phyloP scores from a whole-genome alignment of 2,888 invertebrate species.

The Zygogramma bicolorata region DNA sequence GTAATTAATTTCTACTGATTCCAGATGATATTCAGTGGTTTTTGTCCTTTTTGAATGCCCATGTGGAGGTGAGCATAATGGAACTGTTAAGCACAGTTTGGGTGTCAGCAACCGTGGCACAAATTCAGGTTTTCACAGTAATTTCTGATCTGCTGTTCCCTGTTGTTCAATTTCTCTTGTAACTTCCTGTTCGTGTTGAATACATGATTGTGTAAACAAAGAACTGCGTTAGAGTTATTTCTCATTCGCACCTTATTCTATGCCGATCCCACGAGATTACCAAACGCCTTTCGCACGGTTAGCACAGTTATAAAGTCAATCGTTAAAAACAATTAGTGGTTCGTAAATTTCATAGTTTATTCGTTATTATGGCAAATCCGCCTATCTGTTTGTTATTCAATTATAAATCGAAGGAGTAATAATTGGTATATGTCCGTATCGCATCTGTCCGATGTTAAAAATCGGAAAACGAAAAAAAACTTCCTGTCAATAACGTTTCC shows the following conservation, averaged over 20 bases:
- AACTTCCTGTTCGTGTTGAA: background rate
- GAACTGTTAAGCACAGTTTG: too few species aligned
- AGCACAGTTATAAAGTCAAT: background rate
- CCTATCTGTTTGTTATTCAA: background rate
- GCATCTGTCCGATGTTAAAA: background rate
- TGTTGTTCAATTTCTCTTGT: too few species aligned
- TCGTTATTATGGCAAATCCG: background rate
- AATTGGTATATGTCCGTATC: background rate
- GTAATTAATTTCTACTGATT: too few species aligned
- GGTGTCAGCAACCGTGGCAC: too few species aligned
- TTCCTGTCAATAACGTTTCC: background rate
- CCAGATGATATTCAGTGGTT: too few species aligned
- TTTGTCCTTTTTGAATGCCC: too few species aligned
- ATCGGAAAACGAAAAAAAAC: background rate
- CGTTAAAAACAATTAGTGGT: background rate
- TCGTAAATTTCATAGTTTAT: slow-evolving; percentile 1
- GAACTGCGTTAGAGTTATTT: background rate
- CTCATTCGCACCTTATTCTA: background rate
- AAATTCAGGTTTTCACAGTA: too few species aligned
- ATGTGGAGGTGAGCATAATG: too few species aligned
- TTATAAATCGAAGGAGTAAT: background rate
- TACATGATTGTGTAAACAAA: background rate
- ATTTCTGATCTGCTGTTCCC: too few species aligned
- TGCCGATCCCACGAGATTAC: background rate
- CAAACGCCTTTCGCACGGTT: background rate